Percentiles rank a stretch among this genome's conserved stretches.
phyloP scores from a whole-genome alignment of 2,113 vertebrate genomes.

The Promerops cafer region DNA sequence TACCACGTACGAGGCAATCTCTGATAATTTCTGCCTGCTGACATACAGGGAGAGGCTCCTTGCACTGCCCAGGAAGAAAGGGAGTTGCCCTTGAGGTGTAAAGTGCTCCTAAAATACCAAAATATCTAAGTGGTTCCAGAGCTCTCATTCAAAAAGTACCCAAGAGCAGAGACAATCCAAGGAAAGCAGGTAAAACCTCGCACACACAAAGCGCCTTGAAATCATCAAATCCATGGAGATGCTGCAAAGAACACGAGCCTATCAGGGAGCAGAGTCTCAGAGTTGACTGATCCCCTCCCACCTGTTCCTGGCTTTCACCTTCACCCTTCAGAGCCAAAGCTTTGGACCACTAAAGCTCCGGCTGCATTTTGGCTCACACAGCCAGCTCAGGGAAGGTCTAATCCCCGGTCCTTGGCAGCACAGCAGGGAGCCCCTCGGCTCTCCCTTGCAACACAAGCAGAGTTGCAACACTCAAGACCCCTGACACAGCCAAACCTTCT shows the following conservation, averaged over 20 bases:
- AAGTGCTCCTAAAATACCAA: neutral
- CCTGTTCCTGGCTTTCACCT: neutral
- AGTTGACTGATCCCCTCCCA: neutral
- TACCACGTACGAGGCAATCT: no score
- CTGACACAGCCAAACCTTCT: neutral
- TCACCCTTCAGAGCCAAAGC: neutral
- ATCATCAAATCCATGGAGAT: neutral
- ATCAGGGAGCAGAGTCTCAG: neutral
- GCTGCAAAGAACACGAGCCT: fast-evolving
- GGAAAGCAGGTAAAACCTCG: neutral
- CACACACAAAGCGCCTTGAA: neutral
- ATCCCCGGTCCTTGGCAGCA: neutral
- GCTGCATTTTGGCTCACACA: fast-evolving
- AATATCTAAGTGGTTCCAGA: neutral
- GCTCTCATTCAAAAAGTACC: neutral
- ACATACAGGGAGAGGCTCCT: neutral
- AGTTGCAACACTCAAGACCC: neutral
- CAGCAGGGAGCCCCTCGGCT: neutral
- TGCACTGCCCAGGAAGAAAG: neutral
- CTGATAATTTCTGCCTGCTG: neutral
- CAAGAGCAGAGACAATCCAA: neutral
- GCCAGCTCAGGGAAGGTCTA: neutral
- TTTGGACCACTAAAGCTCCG: neutral
- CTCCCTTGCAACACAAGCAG: neutral
- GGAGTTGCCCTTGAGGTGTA: neutral